Conservation (phyloP, 2,797 vertebrate species). For the Choloepus didactylus region DNA sequence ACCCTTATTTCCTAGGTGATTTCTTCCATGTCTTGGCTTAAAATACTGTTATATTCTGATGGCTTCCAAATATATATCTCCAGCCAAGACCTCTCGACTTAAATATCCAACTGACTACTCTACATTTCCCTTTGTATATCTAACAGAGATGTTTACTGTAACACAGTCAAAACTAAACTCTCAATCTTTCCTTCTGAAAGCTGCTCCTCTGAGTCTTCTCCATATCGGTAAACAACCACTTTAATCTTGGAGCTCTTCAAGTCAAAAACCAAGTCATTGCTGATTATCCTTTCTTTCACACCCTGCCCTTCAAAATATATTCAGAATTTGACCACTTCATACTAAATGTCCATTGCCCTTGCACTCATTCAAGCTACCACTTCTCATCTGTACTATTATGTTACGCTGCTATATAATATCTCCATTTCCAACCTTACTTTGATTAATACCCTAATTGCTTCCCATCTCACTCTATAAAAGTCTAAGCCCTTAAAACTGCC, state of each 20-base stretch:
- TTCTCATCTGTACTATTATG: background rate
- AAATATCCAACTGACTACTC: background rate
- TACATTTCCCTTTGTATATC: background rate
- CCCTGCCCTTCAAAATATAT: background rate
- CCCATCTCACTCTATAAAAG: background rate
- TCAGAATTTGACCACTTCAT: background rate
- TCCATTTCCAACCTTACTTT: background rate
- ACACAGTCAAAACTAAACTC: background rate
- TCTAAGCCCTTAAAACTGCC: background rate
- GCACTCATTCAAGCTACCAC: background rate
- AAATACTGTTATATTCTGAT: background rate
- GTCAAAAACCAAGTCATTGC: background rate
- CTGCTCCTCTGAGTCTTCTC: background rate
- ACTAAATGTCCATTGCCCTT: background rate
- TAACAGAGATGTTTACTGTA: background rate
- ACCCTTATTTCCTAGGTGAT: background rate
- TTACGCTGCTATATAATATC: background rate
- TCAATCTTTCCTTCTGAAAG: background rate
- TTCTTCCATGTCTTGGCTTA: background rate
- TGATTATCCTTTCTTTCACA: background rate
- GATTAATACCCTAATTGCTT: background rate
- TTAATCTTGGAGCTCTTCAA: background rate
- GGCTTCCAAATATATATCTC: background rate
- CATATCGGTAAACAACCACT: background rate
- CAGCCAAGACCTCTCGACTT: background rate